Evolutionary conservation across 2,888 invertebrate species (phyloP), one percentile per base, ranked within the genome.

Genomic region (Cabera pusaria): DNA sequence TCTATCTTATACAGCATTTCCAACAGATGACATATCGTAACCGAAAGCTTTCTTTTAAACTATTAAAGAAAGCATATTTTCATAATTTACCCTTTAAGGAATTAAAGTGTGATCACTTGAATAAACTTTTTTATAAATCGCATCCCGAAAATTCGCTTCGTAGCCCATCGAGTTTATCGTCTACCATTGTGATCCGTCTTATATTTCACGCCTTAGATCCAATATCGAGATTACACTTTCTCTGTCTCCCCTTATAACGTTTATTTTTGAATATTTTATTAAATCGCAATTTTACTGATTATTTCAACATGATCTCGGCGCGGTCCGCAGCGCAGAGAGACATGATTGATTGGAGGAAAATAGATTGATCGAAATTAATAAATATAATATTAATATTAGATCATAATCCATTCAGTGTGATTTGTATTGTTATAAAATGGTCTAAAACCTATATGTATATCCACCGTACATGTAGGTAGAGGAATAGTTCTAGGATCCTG

Each of bases 331-430:
- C 3, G 3, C 31, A 28, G 24, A 39, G 40, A 36, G 33, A 43
- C 33, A 41, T 49, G 47, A 47, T 45, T 49, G 40, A 52, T 44
- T 43, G 44, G 34, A 42, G 36, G 10, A 36, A 24, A 35, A 24
- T 38, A n/a, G n/a, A n/a, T n/a, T n/a, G n/a, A n/a, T n/a, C n/a
- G n/a, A n/a, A n/a, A n/a, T n/a, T n/a, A n/a, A n/a, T n/a, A n/a
- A n/a, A n/a, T n/a, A n/a, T n/a, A n/a, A n/a, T n/a, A n/a, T n/a
- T n/a, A n/a, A n/a, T n/a, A n/a, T n/a, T n/a, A n/a, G n/a, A n/a
- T n/a, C n/a, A n/a, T n/a, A n/a, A n/a, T n/a, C n/a, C n/a, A n/a
- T n/a, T n/a, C n/a, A n/a, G n/a, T n/a, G n/a, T n/a, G n/a, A n/a
- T n/a, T n/a, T n/a, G n/a, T n/a, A n/a, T n/a, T n/a, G n/a, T n/a